Percentiles rank a stretch among this genome's conserved stretches.
Evolutionary conservation across 2,888 invertebrate species (phyloP).

Genomic region (Hirudinaria manillensis): DNA sequence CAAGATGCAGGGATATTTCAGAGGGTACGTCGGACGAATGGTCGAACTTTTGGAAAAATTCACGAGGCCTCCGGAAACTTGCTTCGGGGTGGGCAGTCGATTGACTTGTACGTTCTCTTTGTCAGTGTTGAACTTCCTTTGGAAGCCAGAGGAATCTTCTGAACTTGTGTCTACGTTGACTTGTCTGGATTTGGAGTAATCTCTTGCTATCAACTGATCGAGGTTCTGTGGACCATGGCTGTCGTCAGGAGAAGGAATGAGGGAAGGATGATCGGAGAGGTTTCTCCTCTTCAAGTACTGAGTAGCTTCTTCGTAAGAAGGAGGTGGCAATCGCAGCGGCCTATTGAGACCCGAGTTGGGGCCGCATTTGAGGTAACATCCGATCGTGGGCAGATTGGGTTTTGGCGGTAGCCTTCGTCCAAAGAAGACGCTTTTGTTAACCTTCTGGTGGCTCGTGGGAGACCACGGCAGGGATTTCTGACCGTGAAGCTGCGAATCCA

Average conservation of each 20-base stretch:
- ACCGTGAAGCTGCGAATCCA: not conserved
- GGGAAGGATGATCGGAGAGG: not conserved
- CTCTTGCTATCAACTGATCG: not conserved
- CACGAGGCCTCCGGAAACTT: not conserved
- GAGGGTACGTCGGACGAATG: not conserved
- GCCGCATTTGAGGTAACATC: no score
- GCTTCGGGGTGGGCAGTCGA: not conserved
- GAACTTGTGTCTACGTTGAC: not conserved
- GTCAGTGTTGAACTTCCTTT: not conserved
- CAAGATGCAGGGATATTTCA: not conserved
- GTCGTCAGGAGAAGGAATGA: not conserved
- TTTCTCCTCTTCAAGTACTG: not conserved
- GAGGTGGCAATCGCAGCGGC: not conserved
- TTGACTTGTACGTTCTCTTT: not conserved
- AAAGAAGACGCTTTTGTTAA: not conserved
- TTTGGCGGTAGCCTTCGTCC: not conserved
- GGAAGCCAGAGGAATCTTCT: not conserved
- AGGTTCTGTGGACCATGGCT: not conserved
- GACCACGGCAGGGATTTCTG: not conserved
- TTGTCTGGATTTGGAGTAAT: not conserved
- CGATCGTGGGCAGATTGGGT: not conserved
- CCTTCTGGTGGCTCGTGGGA: not conserved
- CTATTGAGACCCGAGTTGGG: not conserved
- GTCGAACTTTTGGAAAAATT: not conserved
- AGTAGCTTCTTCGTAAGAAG: conserved; percentile 12